phyloP scores from a whole-genome alignment of 2,888 invertebrate species.

The Noctua fimbriata region DNA sequence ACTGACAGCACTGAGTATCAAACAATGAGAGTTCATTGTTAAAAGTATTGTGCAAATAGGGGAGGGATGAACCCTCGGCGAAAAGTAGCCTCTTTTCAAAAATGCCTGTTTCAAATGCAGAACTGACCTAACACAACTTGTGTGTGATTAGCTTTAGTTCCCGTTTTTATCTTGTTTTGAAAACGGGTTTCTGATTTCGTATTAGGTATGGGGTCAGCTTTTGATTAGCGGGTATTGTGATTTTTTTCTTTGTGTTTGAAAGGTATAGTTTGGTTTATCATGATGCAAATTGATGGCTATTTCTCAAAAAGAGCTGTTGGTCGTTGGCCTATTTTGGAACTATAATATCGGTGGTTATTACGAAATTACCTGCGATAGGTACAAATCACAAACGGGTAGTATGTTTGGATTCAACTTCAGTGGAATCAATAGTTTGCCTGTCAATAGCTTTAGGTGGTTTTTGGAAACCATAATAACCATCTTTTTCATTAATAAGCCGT shows the following conservation, averaged over 20 bases:
- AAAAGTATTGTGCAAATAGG: constrained; percentile 86
- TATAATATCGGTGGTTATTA: background rate
- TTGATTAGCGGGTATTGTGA: constrained; percentile 42
- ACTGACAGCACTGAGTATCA: constrained; percentile 70
- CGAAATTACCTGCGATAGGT: background rate
- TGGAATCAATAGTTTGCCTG: background rate
- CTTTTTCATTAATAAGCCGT: background rate
- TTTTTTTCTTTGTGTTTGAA: constrained; percentile 13
- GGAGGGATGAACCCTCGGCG: constrained; percentile 78
- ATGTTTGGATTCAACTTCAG: background rate
- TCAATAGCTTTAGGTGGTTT: background rate
- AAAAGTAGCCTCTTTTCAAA: constrained; percentile 82
- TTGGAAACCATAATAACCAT: background rate
- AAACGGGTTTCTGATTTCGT: constrained; percentile 40
- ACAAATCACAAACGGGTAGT: background rate
- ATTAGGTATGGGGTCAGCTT: background rate
- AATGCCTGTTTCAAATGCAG: constrained; percentile 75
- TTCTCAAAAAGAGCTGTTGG: background rate
- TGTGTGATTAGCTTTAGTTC: constrained; percentile 17
- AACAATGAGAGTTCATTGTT: constrained; percentile 85
- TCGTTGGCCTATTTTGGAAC: background rate
- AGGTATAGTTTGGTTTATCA: background rate
- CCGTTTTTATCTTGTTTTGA: constrained; percentile 13
- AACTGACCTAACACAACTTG: constrained; percentile 80
- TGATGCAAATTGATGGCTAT: background rate